Evolutionary conservation across 2,888 invertebrate genomes (phyloP).

Genomic region (Acrobasis consociella): DNA sequence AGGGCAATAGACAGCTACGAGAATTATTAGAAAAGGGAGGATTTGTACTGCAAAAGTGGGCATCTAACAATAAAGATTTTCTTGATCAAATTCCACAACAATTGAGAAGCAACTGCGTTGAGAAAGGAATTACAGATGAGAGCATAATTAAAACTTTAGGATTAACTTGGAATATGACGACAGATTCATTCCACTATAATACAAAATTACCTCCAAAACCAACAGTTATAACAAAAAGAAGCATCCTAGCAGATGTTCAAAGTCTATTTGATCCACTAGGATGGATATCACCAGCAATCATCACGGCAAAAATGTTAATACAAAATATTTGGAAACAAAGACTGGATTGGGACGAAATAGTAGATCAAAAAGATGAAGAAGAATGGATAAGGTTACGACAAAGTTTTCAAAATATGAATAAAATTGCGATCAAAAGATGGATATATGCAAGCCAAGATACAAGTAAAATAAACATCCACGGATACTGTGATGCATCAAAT

Average conservation of each 20-base stretch:
- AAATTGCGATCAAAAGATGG: constrained; percentile 23
- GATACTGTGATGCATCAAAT: constrained; percentile 21
- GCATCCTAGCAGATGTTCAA: constrained; percentile 21
- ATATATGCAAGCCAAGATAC: constrained; percentile 2
- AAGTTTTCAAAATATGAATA: constrained; percentile 12
- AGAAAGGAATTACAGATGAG: constrained; percentile 1
- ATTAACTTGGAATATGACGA: constrained; percentile 4
- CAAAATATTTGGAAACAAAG: constrained; percentile 23
- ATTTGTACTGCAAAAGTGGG: neutral
- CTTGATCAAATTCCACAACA: neutral
- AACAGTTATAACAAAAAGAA: constrained; percentile 17
- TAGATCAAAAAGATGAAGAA: constrained; percentile 17
- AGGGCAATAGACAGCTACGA: neutral
- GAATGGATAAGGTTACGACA: constrained; percentile 20
- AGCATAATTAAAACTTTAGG: constrained; percentile 1
- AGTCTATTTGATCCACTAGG: constrained; percentile 33
- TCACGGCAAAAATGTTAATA: constrained; percentile 30
- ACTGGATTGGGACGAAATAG: constrained; percentile 26
- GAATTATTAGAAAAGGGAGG: neutral
- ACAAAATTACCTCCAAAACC: neutral
- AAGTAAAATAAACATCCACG: constrained; percentile 11
- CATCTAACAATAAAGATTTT: neutral
- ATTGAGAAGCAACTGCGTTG: constrained; percentile 1
- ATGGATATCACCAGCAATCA: constrained; percentile 29
- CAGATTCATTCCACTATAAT: constrained; percentile 1